These are phyloP conservation scores for Trichonephila inaurata DNA, from an alignment of 1,140 invertebrate genomes.

Conservation along the genomic window DNA sequence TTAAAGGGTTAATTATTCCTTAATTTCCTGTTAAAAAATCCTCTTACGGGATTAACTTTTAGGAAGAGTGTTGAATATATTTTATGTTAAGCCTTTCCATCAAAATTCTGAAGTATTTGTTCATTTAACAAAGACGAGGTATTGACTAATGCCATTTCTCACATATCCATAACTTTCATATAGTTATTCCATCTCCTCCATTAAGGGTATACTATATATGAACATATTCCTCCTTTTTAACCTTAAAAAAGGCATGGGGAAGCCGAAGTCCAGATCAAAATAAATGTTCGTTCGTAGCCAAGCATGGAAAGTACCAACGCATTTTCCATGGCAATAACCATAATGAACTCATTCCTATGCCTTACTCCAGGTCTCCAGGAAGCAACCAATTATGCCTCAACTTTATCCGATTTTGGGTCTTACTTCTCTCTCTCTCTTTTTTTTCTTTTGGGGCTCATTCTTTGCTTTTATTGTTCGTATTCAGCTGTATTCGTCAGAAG, in stretches of 20 bases:
- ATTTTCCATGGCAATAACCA: background rate
- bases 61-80: too few relatives aligned
- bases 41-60: too few relatives aligned
- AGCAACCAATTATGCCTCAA: constrained; percentile 53
- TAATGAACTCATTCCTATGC: constrained; percentile 62
- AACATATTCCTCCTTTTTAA: too few relatives aligned
- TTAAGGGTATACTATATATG: too few relatives aligned
- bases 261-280: background rate
- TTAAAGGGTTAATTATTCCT: too few relatives aligned
- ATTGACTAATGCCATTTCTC: too few relatives aligned
- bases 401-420: constrained; percentile 48
- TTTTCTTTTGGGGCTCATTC: background rate
- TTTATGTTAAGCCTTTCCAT: too few relatives aligned
- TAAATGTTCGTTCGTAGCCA: background rate
- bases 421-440: constrained; percentile 3
- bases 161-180: too few relatives aligned
- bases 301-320: background rate
- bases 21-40: too few relatives aligned
- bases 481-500: constrained; percentile 33
- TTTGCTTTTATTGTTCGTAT: constrained; percentile 55
- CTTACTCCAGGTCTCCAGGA: background rate
- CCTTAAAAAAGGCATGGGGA: background rate
- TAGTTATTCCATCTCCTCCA: too few relatives aligned
- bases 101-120: too few relatives aligned
- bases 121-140: too few relatives aligned